Base-by-base conservation (phyloP, 2,113 vertebrate genomes). In the Myrmophylax atrothorax region DNA sequence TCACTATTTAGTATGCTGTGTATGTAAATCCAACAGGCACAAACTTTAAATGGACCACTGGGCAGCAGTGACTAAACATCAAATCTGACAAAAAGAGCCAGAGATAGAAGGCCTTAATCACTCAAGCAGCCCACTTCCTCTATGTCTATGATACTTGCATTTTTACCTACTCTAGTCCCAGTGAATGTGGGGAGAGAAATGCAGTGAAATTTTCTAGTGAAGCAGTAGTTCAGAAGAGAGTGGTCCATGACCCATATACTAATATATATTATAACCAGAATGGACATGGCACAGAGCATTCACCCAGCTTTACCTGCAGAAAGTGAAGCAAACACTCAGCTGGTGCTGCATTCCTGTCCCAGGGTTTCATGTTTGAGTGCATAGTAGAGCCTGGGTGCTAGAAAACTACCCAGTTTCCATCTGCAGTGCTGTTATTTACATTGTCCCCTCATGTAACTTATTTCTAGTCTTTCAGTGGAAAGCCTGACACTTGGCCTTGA, bases 401-500 rank as follows among this genome's bases (percentile, higher is more conserved):
- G 28, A 77, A 84, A 70, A 22, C n/a, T 58, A 33, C 13, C 3
- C 6, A 6, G 12, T 50, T 62, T 81, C 29, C 40, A 58, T 20
- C 6, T 6, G 55, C 20, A 77, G 40, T 56, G 6, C 7, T 56
- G 29, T 72, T 81, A 76, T 63, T 86, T 46, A 58, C 24, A 18
- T 24, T 68, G 25, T 40, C 10, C 19, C 78, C 81, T 42, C 40
- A 19, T 74, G 29, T 24, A 60, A 74, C 74, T 75, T 69, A 44
- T 89, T 87, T 82, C 78, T 74, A 78, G 17, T 53, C n/a, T 78
- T 81, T 7, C n/a, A 93, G 22, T 9, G 7, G 58, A 84, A 93
- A 62, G 9, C 12, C 14, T 92, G 49, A 78, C 29, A 53, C 59
- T 50, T 18, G 14, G 35, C 25, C 28, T 79, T 82, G 42, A 72